phyloP scores from a whole-genome alignment of 2,888 invertebrate genomes.

The Stratiomys singularior region DNA sequence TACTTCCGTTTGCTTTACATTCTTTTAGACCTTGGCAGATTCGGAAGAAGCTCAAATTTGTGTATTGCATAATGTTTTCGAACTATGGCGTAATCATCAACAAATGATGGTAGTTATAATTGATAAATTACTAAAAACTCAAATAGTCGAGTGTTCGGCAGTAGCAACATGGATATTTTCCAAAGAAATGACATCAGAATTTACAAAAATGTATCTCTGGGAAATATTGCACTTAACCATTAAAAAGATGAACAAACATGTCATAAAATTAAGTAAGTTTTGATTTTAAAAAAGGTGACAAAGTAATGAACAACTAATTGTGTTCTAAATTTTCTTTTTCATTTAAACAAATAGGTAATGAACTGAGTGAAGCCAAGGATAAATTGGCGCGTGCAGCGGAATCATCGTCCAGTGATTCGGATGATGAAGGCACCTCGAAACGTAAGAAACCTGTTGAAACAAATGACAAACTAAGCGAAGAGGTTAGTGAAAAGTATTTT shows the following conservation, averaged over 20 bases:
- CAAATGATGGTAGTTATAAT: constrained; percentile 97
- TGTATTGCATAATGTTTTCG: constrained; percentile 90
- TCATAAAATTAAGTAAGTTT: constrained; percentile 78
- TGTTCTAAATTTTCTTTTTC: constrained; percentile 5
- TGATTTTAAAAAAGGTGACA: no score
- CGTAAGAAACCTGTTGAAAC: constrained; percentile 64
- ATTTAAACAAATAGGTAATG: constrained; percentile 68
- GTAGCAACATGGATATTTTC: constrained; percentile 99
- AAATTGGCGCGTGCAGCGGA: constrained; percentile 86
- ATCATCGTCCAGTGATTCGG: constrained; percentile 83
- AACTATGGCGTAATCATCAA: constrained; percentile 94
- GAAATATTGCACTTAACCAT: constrained; percentile 96
- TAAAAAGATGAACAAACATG: constrained; percentile 96
- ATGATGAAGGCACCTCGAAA: constrained; percentile 73
- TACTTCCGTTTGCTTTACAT: not conserved
- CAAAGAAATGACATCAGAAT: constrained; percentile 89
- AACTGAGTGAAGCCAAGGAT: constrained; percentile 86
- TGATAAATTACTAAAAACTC: constrained; percentile 97
- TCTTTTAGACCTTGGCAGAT: constrained; percentile 85
- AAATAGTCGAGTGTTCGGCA: constrained; percentile 95
- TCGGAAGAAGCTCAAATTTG: constrained; percentile 96
- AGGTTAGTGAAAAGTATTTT: constrained; percentile 63
- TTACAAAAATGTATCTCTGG: constrained; percentile 95
- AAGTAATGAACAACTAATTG: not conserved
- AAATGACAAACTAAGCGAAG: constrained; percentile 72